Conservation (phyloP, 2,888 invertebrate genomes). For the Lapara coniferarum region DNA sequence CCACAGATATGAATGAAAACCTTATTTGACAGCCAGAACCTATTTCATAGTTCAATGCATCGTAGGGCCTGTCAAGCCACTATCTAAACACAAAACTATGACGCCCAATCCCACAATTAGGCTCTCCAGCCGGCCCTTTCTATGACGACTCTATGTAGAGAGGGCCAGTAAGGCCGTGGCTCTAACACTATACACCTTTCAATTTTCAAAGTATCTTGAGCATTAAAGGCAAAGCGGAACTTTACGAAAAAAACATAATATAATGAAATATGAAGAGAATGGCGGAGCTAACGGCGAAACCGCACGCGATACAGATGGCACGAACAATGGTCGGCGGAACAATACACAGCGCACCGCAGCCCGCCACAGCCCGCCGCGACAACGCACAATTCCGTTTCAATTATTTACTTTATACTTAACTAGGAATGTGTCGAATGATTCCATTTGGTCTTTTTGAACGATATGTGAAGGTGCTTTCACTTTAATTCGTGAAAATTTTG, state of each 20-base stretch:
- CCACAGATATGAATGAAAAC: too few relatives aligned
- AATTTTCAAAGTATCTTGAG: background rate
- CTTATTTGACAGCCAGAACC: too few relatives aligned
- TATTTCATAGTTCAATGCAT: too few relatives aligned
- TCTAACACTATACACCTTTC: background rate
- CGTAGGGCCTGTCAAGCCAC: too few relatives aligned
- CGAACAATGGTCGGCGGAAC: conserved; percentile 9
- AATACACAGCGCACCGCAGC: background rate
- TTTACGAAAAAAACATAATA: conserved; percentile 1
- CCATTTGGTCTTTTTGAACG: background rate
- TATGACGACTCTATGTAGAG: too few relatives aligned
- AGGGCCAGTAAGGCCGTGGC: too few relatives aligned
- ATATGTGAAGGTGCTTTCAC: too few relatives aligned
- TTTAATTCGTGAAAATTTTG: too few relatives aligned
- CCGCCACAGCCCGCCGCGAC: conserved; percentile 9
- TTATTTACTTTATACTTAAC: conserved; percentile 20
- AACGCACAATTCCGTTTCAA: conserved; percentile 27
- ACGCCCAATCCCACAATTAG: too few relatives aligned
- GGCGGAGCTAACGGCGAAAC: background rate
- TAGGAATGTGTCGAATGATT: background rate
- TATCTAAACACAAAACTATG: too few relatives aligned
- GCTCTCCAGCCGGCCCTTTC: too few relatives aligned
- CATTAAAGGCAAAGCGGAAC: background rate
- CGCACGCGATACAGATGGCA: background rate
- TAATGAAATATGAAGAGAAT: background rate